Base-by-base conservation (phyloP, 2,888 invertebrate species). In the Elmis aenea region DNA sequence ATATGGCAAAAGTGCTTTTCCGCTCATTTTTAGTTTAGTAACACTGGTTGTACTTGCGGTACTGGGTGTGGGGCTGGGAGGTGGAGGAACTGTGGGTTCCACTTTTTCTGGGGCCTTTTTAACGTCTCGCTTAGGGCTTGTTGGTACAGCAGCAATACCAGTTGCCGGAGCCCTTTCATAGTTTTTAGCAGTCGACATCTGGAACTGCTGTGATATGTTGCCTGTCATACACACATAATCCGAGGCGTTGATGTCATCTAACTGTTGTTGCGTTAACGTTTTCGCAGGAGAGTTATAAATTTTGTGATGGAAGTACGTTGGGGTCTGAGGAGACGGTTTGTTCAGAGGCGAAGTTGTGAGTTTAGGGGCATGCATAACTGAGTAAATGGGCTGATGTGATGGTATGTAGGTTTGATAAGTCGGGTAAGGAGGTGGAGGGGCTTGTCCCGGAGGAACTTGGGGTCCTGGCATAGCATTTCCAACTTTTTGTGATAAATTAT, bases 161-260 rank as follows among this genome's bases (percentile, higher is more conserved):
- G 69, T 69, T 27, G 67, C 68, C 5, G 68, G 64, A 18, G 65
- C 63, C 38, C 63, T 44, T 42, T 66, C 62, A 48, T 65, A 66
- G 51, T 57, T 66, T 45, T 61, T 64, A 10, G 67, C 67, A 11
- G 62, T 58, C 5, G 68, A 60, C 18, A 66, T 68, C 57, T 69
- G 69, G 51, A 67, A 62, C 10, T 63, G 67, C 15, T 73, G 69
- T 2, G 72, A 70, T 11, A 76, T 66, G 33, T 78, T 72, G n/a
- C 85, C 85, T 8, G 85, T 85, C 87, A 87, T 87, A 55, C 86
- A 84, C 13, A 87, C 87, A 67, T 87, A 87, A 59, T 87, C 87
- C 9, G 83, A 82, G 42, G 82, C 82, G 61, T 85, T 85, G 10
- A 83, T 78, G 47, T 83, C 85, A 40, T 85, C 83, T 22, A 73